Conservation (phyloP, 2,888 invertebrate species). For the Eledone cirrhosa region DNA sequence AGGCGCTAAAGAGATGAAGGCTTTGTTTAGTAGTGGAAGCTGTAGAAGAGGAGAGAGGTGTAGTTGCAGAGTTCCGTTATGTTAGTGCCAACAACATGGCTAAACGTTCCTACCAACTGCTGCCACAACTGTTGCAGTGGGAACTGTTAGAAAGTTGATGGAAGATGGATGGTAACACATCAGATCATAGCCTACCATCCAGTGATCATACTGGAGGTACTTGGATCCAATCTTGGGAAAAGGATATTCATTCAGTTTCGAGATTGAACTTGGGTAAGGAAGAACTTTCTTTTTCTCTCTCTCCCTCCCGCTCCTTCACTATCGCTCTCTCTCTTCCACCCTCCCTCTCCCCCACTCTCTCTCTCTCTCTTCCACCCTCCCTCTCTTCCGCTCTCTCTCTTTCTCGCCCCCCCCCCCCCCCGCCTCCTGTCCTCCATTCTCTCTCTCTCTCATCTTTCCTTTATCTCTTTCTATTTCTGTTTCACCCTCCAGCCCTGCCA, state of each 20-base stretch:
- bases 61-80: too few species aligned
- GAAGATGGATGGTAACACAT: slow-evolving; percentile 30
- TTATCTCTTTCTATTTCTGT: not conserved
- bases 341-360: not conserved
- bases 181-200: slow-evolving; percentile 51
- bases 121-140: not conserved
- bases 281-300: not conserved
- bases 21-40: too few species aligned
- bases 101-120: not conserved
- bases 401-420: too few species aligned
- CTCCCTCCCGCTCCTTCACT: not conserved
- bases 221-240: slow-evolving; percentile 51
- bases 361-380: not conserved
- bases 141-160: not conserved
- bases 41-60: too few species aligned
- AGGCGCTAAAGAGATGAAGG: too few species aligned
- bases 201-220: slow-evolving; percentile 50
- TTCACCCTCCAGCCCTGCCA: not conserved
- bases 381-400: too few species aligned
- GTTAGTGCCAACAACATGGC: too few species aligned
- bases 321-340: not conserved
- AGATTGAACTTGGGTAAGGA: slow-evolving; percentile 45
- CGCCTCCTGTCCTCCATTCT: not conserved
- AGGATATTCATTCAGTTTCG: slow-evolving; percentile 46
- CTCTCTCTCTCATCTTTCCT: not conserved